Evolutionary conservation across 2,797 vertebrate species (phyloP), one percentile per base, ranked within the genome.

Genomic region (Coracias cyanogaster): DNA sequence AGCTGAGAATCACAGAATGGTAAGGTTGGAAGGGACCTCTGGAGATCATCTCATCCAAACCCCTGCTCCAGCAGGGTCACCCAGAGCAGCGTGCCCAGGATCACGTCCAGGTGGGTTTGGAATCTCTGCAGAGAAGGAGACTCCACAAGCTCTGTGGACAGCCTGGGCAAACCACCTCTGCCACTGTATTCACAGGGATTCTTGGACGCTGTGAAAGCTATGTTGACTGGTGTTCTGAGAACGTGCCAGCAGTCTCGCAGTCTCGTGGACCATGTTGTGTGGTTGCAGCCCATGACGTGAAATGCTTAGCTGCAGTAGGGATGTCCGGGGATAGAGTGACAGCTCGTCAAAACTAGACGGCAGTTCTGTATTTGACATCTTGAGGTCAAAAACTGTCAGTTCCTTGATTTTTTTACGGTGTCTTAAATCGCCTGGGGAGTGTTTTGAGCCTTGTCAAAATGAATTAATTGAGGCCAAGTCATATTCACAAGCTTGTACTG

Each of bases 361-460:
- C 82, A 64, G 48, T 54, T 92, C 86, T 87, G 18, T 61, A 9
- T 89, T 82, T 92, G 94, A 87, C 91, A 66, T 80, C 67, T 91
- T 41, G 78, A 93, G 91, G 92, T 91, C 82, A 91, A 74, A 93
- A 94, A 25, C 76, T 71, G 69, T 92, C 91, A 67, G 83, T 76
- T 82, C 78, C 78, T 77, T 81, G n/a, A 77, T 74, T 77, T 95
- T 86, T 96, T 95, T 89, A 89, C 3, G 0, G 83, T 74, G 70
- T 58, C 78, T 92, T 67, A 70, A 85, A 80, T 87, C 0, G 57
- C 91, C 91, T 61, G 86, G 54, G 86, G 94, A 91, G 43, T 85
- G 72, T 89, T 96, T 89, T 82, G 93, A 94, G 91, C 86, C 89
- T 89, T 95, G 92, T 95, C 95, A 92, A 85, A 84, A 82, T 81